These are phyloP conservation scores for Fissipunctia ypsillon DNA, from an alignment of 2,888 invertebrate genomes.

Conservation along the genomic window DNA sequence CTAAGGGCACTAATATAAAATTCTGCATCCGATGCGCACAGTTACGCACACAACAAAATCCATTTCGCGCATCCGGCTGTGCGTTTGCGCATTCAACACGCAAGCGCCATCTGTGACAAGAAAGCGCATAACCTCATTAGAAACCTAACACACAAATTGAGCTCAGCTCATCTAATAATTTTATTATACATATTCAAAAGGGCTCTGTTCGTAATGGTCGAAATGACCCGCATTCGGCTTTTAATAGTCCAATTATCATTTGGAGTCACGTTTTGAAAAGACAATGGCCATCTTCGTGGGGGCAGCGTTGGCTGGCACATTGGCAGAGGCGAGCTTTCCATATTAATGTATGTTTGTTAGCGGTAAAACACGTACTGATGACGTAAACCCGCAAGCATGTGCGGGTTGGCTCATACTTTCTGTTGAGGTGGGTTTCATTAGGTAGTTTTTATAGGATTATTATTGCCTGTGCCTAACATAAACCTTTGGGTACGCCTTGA, in stretches of 20 bases:
- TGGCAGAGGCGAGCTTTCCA: slow-evolving; percentile 88
- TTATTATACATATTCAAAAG: slow-evolving; percentile 91
- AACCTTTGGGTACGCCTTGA: slow-evolving; percentile 40
- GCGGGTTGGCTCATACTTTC: slow-evolving; percentile 79
- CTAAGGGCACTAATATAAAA: slow-evolving; percentile 81
- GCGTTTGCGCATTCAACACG: slow-evolving; percentile 87
- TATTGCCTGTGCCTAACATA: slow-evolving; percentile 56
- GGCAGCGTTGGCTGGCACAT: slow-evolving; percentile 89
- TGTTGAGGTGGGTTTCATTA: slow-evolving; percentile 74
- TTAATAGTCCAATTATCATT: slow-evolving; percentile 90
- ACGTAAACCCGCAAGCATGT: slow-evolving; percentile 85
- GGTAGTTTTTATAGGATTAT: slow-evolving; percentile 62
- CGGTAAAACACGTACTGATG: slow-evolving; percentile 89
- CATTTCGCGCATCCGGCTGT: slow-evolving; percentile 89
- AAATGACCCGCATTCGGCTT: slow-evolving; percentile 90
- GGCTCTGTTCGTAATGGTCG: slow-evolving; percentile 87
- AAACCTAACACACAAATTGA: slow-evolving; percentile 89
- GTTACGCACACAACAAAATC: slow-evolving; percentile 85
- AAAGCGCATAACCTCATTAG: slow-evolving; percentile 91
- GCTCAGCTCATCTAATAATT: slow-evolving; percentile 88
- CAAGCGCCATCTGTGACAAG: slow-evolving; percentile 89
- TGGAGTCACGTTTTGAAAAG: slow-evolving; percentile 90
- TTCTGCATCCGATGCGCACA: slow-evolving; percentile 82
- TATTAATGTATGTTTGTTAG: slow-evolving; percentile 91
- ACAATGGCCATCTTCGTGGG: slow-evolving; percentile 90